Evolutionary conservation across 2,113 vertebrate species (phyloP), one percentile per base, ranked within the genome.

Genomic region (Odontesthes bonariensis): DNA sequence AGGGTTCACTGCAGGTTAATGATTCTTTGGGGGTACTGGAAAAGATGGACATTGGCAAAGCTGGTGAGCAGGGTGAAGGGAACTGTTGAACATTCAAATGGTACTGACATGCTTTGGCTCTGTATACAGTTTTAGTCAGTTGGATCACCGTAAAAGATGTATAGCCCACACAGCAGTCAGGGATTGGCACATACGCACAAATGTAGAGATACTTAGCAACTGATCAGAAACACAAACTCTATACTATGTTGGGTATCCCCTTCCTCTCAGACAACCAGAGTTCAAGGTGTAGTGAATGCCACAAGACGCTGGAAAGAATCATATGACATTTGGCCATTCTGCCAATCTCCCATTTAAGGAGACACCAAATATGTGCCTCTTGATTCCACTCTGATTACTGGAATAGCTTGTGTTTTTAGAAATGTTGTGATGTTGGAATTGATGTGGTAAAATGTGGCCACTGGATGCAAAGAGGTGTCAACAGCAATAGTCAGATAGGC

Each of bases 81-180:
- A 56, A 12, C 17, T n/a, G 3, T 47, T 12, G 52, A 77, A 66
- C 19, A 14, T 49, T 52, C 56, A 54, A 62, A 27, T 49, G 5
- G 4, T 0, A 16, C 49, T 51, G n/a, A 56, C 35, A 10, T 32
- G 11, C 75, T 10, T 71, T 67, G 78, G 85, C 60, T 82, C 57
- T 63, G 75, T 73, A 72, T 81, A 65, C 71, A 69, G 77, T 75
- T 52, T 73, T 73, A 56, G 79, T 84, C 81, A 67, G 44, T 56
- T 72, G 40, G 22, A 69, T 67, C 0, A 1, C 40, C 59, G 80
- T 87, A 70, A 87, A 89, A 87, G 73, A 88, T 90, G 78, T 32
- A 85, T 81, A 72, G 72, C 38, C 35, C 5, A 27, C 4, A 44
- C 44, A 53, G 19, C 20, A 11, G 49, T 14, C 32, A 35, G 70